Percentiles rank a stretch among this genome's conserved stretches.
These are phyloP conservation scores for Baccha elongata DNA, from an alignment of 2,888 invertebrate genomes.

Conservation along the genomic window DNA sequence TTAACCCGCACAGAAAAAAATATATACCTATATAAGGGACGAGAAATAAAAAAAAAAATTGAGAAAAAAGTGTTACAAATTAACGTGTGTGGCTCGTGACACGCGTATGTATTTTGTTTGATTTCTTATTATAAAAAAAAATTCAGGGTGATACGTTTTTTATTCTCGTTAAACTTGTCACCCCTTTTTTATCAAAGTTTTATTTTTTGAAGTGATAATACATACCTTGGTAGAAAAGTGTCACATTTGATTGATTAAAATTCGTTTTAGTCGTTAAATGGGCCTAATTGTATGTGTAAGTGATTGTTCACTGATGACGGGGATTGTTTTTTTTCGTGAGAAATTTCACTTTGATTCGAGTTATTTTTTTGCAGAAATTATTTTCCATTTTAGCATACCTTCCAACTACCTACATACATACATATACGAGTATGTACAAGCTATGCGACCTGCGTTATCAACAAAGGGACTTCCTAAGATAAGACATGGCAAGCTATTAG, in stretches of 20 bases:
- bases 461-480: too few species aligned
- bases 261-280: conserved; percentile 33
- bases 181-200: conserved; percentile 28
- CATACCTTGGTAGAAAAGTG: conserved; percentile 15
- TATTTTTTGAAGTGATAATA: background rate
- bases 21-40: background rate
- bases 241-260: conserved; percentile 52
- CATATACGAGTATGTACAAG: too few species aligned
- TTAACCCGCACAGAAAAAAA: background rate
- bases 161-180: background rate
- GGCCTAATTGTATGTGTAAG: conserved; percentile 26
- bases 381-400: too few species aligned
- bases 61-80: conserved; percentile 53
- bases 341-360: background rate
- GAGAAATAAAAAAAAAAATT: background rate
- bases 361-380: too few species aligned
- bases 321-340: background rate
- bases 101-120: conserved; percentile 30
- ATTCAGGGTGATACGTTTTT: conserved; percentile 37
- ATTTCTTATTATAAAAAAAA: conserved; percentile 1
- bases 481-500: too few species aligned
- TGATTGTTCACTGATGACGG: conserved; percentile 14
- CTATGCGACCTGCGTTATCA: too few species aligned
- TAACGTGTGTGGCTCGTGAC: conserved; percentile 36
- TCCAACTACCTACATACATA: too few species aligned